Evolutionary conservation across 1,140 invertebrate genomes (phyloP), one percentile per base, ranked within the genome.

Genomic region (Cydia strobilella): DNA sequence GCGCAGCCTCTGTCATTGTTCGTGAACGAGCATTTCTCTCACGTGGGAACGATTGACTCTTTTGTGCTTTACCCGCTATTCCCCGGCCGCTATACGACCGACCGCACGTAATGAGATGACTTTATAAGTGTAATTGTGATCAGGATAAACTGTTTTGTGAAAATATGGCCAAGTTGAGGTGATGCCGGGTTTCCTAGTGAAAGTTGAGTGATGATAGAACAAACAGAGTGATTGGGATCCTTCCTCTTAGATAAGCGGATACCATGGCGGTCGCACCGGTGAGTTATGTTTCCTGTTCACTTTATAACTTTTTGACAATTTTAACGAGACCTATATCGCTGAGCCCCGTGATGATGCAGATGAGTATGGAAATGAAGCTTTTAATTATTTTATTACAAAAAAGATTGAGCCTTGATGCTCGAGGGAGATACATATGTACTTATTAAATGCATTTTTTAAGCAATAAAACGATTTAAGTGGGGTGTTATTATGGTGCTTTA

Each of bases 1-100:
- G 89, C 89, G 90, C 88, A 89, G 81, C 85, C 82, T 86, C 83
- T 83, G 84, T 86, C 75, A 90, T 91, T 91, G 90, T 91, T 86
- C 59, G 74, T 74, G 75, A 75, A 77, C 77, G 82, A 80, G 87
- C 90, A 89, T 90, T 90, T 92, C 89, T 90, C 89, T 87, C 83
- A 80, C 90, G 90, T 92, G 90, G 88, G 90, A 92, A 92, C 84
- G 76, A 69, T 82, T 76, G 77, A 83, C 82, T 84, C 82, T 79
- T 85, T 85, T 84, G 90, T 90, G 90, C 82, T 85, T 86, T 90
- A 90, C 84, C 82, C 77, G 80, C 78, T 83, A 82, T 87, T 83
- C 81, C 82, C 82, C 77, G 72, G 76, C 82, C 80, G 77, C 81
- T 72, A 69, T 76, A 71, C 79, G 73, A 80, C 74, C 75, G 78